A percentile compares a stretch with the other conserved stretches of the same genome.
phyloP scores from a whole-genome alignment of 2,113 vertebrate species.

The Solea senegalensis region DNA sequence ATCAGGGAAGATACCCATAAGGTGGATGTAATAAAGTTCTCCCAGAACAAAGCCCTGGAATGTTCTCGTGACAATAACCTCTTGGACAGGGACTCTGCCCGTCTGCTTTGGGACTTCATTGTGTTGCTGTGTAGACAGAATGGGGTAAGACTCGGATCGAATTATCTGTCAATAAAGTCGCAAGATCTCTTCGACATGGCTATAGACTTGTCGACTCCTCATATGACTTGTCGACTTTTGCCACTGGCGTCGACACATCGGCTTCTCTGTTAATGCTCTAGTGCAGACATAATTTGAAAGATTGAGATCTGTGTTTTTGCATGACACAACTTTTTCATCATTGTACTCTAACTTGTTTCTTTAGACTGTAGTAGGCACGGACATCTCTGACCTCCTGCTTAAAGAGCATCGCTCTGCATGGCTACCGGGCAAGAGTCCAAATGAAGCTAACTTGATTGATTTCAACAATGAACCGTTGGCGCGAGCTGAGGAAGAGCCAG shows the following conservation, averaged over 20 bases:
- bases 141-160: constrained; percentile 82
- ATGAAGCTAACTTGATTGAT: constrained; percentile 96
- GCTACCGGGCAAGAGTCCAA: constrained; percentile 96
- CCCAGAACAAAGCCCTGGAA: constrained; percentile 90
- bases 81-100: constrained; percentile 93
- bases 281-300: not conserved
- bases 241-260: too few relatives aligned
- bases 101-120: constrained; percentile 95
- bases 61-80: constrained; percentile 88
- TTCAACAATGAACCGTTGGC: constrained; percentile 93
- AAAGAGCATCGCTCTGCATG: constrained; percentile 94
- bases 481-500: constrained; percentile 88
- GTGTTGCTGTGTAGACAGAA: constrained; percentile 95
- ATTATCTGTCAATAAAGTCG: too few relatives aligned
- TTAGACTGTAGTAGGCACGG: constrained; percentile 97
- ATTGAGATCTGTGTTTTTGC: not conserved
- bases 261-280: too few relatives aligned
- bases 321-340: not conserved
- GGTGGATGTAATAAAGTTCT: constrained; percentile 98
- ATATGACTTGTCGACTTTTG: too few relatives aligned
- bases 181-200: too few relatives aligned
- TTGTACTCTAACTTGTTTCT: not conserved
- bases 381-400: constrained; percentile 92
- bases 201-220: too few relatives aligned
- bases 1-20: constrained; percentile 96